Conservation (phyloP, 2,113 vertebrate genomes). For the Hyperopisus bebe region DNA sequence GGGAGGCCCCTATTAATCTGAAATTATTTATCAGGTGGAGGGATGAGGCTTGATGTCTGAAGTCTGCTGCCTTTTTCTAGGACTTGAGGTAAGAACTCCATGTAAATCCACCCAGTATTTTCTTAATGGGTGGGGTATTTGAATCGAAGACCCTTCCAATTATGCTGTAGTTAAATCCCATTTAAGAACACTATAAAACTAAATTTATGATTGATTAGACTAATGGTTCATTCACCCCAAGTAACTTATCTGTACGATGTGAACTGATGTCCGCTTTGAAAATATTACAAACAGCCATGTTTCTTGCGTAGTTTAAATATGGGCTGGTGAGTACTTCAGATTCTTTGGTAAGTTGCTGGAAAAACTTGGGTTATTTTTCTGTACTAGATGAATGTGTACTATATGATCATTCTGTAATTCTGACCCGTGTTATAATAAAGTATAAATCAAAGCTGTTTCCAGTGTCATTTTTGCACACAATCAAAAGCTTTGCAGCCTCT, state of each 20-base stretch:
- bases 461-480: not conserved
- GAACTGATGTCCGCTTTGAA: not conserved
- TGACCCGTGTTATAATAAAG: not conserved
- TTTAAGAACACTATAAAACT: not conserved
- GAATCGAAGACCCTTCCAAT: not conserved
- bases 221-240: not conserved
- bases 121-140: not conserved
- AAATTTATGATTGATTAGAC: not conserved
- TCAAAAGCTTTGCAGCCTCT: not conserved
- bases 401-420: not conserved
- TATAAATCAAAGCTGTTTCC: not conserved
- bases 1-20: not conserved
- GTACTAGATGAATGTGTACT: not conserved
- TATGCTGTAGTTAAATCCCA: not conserved
- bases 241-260: not conserved
- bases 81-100: not conserved
- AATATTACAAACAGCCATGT: not conserved
- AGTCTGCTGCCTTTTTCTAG: not conserved
- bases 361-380: not conserved
- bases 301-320: not conserved
- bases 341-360: not conserved
- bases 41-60: not conserved
- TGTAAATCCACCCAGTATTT: not conserved
- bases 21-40: not conserved
- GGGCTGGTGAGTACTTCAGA: not conserved